Evolutionary conservation across 2,888 invertebrate genomes (phyloP), one percentile per base, ranked within the genome.

Genomic region (Stegophylla sp.): DNA sequence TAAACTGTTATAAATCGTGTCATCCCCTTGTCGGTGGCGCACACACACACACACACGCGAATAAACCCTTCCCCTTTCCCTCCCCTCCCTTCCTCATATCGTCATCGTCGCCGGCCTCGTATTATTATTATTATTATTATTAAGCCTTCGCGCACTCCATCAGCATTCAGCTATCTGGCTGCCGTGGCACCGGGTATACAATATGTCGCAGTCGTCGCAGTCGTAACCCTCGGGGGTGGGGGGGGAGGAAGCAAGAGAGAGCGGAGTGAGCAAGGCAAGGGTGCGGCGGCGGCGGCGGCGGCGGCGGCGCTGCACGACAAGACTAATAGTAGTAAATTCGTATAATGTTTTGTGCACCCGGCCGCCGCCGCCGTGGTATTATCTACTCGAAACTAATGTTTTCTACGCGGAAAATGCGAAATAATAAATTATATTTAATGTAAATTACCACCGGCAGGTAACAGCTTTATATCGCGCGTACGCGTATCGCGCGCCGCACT

Each of bases 311-410:
- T n/a, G n/a, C n/a, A 12, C 56, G 12, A 56, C 56, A 23, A 56
- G 56, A 56, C 56, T 45, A 45, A 20, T 53, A 5, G 20, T n/a
- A 4, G n/a, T 12, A 23, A 23, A 23, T 23, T 23, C 23, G 56
- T 56, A 34, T 34, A 23, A 56, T 56, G 56, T 56, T 56, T 56
- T 56, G 23, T 56, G 56, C 56, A 10, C 23, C 7, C 34, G 34
- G 4, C 7, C 34, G 34, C 34, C 7, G 34, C 45, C 9, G 20
- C n/a, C 53, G 53, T 53, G n/a, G 20, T 10, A 20, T 20, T 53
- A 51, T 51, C 51, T n/a, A 53, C 53, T 53, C 53, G 56, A 56
- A 56, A 56, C 56, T 56, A 56, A 56, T 56, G 56, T 56, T 56
- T 56, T 56, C 56, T 56, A n/a, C 23, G 56, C 12, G 3, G 56